Evolutionary conservation across 2,888 invertebrate species (phyloP), one percentile per base, ranked within the genome.

Genomic region (Drosophila mercatorum): DNA sequence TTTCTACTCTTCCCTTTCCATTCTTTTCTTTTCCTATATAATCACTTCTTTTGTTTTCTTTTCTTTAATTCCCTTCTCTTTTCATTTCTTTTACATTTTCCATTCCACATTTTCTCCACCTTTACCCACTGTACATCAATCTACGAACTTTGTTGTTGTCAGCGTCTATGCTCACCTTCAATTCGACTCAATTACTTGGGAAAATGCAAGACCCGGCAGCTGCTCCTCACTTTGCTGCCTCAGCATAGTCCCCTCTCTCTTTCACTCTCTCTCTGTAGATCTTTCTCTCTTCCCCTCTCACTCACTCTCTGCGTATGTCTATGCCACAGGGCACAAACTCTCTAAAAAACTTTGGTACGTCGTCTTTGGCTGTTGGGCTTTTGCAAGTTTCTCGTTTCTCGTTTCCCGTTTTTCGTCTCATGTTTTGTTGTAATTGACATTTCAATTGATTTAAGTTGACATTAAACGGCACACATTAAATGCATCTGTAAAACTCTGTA

Each of bases 381-480:
- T 38, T 44, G 58, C 52, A 38, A n/a, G 43, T 68, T 73, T 55
- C 22, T 55, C 40, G 28, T 53, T 22, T 22, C 22, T 55, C 40
- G 28, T 53, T 22, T 22, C 22, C 22, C 67, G 55, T 68, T 73
- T 55, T 34, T 56, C 68, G 52, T 70, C 77, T 75, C 72, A 72
- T 83, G 81, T 87, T 78, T 84, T 70, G 63, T 72, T 84, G 88
- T 87, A 84, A 88, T 81, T 84, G 88, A 80, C 85, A 83, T 84
- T 84, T 84, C 77, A 88, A 84, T 84, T 88, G 82, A 84, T 81
- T 84, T 85, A 81, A 88, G 88, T 85, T 84, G 83, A 81, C 83
- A 88, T 88, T 83, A 83, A 81, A 58, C 70, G 81, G 62, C 83
- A 79, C 71, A 82, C 78, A 78, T 73, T 78, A 82, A 77, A 80